Evolutionary conservation across 2,888 invertebrate genomes (phyloP), one percentile per base, ranked within the genome.

Genomic region (Monopis laevigella): DNA sequence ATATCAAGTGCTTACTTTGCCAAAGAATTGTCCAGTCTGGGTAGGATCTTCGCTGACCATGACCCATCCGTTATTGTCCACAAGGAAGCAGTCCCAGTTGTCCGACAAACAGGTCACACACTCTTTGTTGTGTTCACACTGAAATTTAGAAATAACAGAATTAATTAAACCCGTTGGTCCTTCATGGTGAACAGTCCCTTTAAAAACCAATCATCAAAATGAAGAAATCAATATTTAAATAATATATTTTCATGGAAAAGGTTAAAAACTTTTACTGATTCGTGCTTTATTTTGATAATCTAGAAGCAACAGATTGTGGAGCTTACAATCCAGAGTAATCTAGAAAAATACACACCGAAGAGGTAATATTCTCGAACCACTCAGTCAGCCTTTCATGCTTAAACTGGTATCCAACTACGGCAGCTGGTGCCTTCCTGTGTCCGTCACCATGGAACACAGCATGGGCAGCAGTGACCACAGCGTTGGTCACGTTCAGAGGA

Each of bases 51-150:
- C 87, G 11, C 92, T 89, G n/a, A 90, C 86, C 1, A 93, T 71
- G 12, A 96, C 84, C 77, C 90, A 96, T 2, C 93, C 96, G 58
- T 95, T 93, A 64, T 92, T 93, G 64, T 96, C 96, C 27, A 96
- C 74, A 28, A 96, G 82, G 58, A 87, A 96, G 56, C 96, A 96
- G 46, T 90, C 88, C 60, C 90, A 82, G 43, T 84, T 84, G 32
- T 85, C 85, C 54, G 88, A 88, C 0, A 65, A 47, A 50, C 86
- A 86, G 1, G 64, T 67, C 13, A 58, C 59, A 39, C 75, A 77
- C 39, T 82, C 80, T 45, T 73, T 77, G 48, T 67, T 73, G 47
- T 75, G 74, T 53, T 80, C 80, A 48, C 80, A 80, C 80, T 80
- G 56, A 30, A 70, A 68, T n/a, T 4, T n/a, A n/a, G n/a, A n/a